Conservation (phyloP, 2,797 vertebrate genomes). For the Argentina silus region DNA sequence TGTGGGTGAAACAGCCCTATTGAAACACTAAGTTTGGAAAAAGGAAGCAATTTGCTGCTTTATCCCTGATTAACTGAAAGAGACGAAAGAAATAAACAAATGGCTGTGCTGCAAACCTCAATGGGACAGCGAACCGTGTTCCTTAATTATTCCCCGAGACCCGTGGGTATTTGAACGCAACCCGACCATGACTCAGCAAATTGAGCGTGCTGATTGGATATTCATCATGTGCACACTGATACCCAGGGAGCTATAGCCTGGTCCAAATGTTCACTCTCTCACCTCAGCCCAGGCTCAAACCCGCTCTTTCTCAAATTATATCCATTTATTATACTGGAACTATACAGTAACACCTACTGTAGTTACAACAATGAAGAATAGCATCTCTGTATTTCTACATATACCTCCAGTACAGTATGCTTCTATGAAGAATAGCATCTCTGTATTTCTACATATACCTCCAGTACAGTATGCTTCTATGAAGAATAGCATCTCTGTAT, state of each 20-base stretch:
- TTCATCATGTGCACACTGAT: slow-evolving; percentile 66
- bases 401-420: neutral
- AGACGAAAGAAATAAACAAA: slow-evolving; percentile 61
- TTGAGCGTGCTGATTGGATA: slow-evolving; percentile 77
- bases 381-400: neutral
- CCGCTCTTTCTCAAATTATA: neutral
- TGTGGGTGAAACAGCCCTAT: neutral
- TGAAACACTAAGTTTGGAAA: slow-evolving; percentile 25
- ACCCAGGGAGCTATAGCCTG: slow-evolving; percentile 45
- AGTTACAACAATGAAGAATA: neutral
- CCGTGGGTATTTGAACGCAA: slow-evolving; percentile 73
- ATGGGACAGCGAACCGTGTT: slow-evolving; percentile 53
- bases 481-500: too few relatives aligned
- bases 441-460: too few relatives aligned
- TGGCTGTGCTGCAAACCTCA: slow-evolving; percentile 56
- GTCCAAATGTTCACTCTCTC: slow-evolving; percentile 32
- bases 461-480: too few relatives aligned
- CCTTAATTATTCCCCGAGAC: slow-evolving; percentile 72
- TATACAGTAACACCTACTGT: slow-evolving; percentile 15
- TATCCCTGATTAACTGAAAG: slow-evolving; percentile 44
- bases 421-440: too few relatives aligned
- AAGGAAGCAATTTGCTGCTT: slow-evolving; percentile 42
- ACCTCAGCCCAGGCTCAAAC: neutral
- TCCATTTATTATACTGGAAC: neutral
- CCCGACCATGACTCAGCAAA: slow-evolving; percentile 79